Percentiles rank a stretch among this genome's conserved stretches.
phyloP scores from a whole-genome alignment of 2,113 vertebrate genomes.

The Indicator indicator region DNA sequence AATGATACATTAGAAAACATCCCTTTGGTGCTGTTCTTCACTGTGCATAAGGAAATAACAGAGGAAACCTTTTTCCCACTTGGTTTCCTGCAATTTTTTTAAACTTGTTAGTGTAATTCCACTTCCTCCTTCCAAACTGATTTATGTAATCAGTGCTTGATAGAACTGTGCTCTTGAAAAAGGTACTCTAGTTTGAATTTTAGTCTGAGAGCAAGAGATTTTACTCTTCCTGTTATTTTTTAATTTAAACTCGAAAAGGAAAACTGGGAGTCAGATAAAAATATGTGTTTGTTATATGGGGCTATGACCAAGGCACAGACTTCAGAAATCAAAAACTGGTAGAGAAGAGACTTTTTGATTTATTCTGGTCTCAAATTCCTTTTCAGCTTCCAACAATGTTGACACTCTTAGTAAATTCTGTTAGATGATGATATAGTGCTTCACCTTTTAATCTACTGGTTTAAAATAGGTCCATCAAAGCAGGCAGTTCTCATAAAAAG shows the following conservation, averaged over 20 bases:
- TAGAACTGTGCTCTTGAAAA: conserved; percentile 15
- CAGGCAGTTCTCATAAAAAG: not conserved
- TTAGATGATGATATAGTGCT: not conserved
- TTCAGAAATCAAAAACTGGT: conserved; percentile 7
- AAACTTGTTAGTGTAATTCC: conserved; percentile 44
- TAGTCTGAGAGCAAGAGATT: not conserved
- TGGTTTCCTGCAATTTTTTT: conserved; percentile 46
- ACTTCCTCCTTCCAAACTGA: conserved; percentile 50
- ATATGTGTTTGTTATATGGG: not conserved
- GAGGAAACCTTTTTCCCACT: conserved; percentile 23
- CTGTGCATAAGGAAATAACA: conserved; percentile 62
- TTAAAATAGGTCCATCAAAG: not conserved
- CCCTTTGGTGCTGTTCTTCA: conserved; percentile 13
- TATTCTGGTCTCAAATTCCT: not conserved
- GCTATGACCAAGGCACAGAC: not conserved
- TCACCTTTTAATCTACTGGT: not conserved
- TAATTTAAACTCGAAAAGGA: conserved; percentile 24
- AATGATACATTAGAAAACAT: conserved; percentile 28
- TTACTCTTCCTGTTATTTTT: conserved; percentile 44
- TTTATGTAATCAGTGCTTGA: conserved; percentile 46
- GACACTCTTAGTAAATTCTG: not conserved
- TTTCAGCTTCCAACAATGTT: not conserved
- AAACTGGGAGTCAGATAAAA: not conserved
- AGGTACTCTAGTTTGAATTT: conserved; percentile 3
- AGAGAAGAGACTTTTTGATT: not conserved